Conservation (phyloP, 2,888 invertebrate genomes). For the Tetragnatha montana region DNA sequence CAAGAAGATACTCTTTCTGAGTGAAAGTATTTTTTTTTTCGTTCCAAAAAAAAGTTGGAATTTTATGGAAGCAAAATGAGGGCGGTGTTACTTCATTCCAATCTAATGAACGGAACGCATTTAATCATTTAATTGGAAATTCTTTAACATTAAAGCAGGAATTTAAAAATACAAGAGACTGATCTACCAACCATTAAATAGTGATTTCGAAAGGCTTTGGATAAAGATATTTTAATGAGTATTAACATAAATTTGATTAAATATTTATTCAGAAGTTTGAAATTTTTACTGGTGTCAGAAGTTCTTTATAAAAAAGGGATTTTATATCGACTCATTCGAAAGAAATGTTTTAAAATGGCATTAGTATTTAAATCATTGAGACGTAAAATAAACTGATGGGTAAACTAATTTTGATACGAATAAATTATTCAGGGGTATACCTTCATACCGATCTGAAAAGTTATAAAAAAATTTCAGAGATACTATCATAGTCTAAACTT, state of each 20-base stretch:
- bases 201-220: neutral
- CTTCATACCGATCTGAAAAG: neutral
- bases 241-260: conserved; percentile 6
- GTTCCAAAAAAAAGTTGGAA: neutral
- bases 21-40: neutral
- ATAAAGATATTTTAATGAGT: conserved; percentile 23
- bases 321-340: neutral
- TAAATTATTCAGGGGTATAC: neutral
- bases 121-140: conserved; percentile 23
- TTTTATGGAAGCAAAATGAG: conserved; percentile 1
- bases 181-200: conserved; percentile 8
- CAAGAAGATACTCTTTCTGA: neutral
- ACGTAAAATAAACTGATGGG: neutral
- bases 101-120: conserved; percentile 17
- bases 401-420: neutral
- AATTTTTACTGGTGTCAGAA: neutral
- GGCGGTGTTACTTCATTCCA: neutral
- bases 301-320: neutral
- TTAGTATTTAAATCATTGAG: neutral
- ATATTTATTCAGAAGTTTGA: conserved; percentile 13
- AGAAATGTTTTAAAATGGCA: neutral
- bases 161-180: neutral
- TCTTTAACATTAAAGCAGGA: conserved; percentile 2
- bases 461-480: neutral
- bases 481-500: neutral